phyloP scores from a whole-genome alignment of 2,888 invertebrate species.

The Leucania comma region DNA sequence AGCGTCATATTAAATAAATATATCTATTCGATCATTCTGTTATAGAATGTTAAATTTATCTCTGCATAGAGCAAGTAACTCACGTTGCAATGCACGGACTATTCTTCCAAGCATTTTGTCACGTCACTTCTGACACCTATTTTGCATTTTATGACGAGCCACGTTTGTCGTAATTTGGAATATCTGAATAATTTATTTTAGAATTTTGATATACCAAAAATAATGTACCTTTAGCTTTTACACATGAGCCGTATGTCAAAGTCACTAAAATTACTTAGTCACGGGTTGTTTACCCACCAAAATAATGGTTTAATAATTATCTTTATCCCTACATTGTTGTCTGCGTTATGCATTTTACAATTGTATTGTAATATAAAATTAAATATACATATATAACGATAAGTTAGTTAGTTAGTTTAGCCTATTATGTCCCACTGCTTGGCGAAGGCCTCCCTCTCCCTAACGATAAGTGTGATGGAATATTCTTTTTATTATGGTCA shows the following conservation, averaged over 20 bases:
- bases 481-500: neutral
- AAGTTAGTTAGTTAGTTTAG: too few species aligned
- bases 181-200: slow-evolving; percentile 19
- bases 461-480: neutral
- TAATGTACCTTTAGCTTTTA: neutral
- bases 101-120: slow-evolving; percentile 44
- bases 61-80: slow-evolving; percentile 29
- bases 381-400: neutral
- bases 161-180: slow-evolving; percentile 15
- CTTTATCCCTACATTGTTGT: slow-evolving; percentile 4
- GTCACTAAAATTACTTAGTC: neutral
- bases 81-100: slow-evolving; percentile 33
- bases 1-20: slow-evolving; percentile 31
- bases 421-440: too few species aligned
- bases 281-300: neutral
- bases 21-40: slow-evolving; percentile 45
- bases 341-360: neutral
- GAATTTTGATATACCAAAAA: neutral
- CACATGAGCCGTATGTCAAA: too few species aligned
- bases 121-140: slow-evolving; percentile 26
- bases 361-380: neutral
- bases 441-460: too few species aligned
- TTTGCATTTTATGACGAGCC: slow-evolving; percentile 37
- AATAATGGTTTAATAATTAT: neutral
- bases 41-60: slow-evolving; percentile 43